Evolutionary conservation across 2,113 vertebrate species (phyloP), one percentile per base, ranked within the genome.

Genomic region (Paedocypris sp.): DNA sequence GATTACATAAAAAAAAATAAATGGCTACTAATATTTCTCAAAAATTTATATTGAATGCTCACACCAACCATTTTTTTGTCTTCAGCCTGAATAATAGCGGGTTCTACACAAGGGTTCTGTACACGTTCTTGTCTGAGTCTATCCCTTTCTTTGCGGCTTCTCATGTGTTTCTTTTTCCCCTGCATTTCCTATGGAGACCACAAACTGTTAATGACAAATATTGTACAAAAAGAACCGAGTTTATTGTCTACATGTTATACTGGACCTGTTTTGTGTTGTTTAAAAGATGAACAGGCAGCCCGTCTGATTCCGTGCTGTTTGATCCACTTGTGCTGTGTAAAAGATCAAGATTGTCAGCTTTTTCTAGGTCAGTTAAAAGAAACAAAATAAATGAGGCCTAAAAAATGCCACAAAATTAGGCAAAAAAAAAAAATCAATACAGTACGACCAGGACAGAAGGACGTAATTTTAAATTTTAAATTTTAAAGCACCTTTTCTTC

Each of bases 291-390:
- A 71, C 67, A 1, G 83, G 85, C 2, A 84, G 83, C n/a, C 76
- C 87, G 0, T 93, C 86, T 0, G 91, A 95, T 62, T 89, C 73
- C 0, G 90, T 90, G 66, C 91, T 97, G 67, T 94, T 82, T 0
- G 94, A 98, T 22, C 92, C 92, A 11, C 85, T 89, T 61, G 91
- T 97, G 80, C 94, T 76, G 72, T 48, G 49, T 73, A 9, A 43
- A 58, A 45, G 61, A 62, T 10, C 22, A 69, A 7, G 4, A 57
- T 9, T 50, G n/a, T 42, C 8, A n/a, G n/a, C n/a, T n/a, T n/a
- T n/a, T n/a, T n/a, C n/a, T n/a, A n/a, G n/a, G n/a, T n/a, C n/a
- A n/a, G n/a, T n/a, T n/a, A n/a, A n/a, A n/a, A n/a, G n/a, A n/a
- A n/a, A n/a, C n/a, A n/a, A 31, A 50, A 15, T 36, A 4, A 38